Base-by-base conservation (phyloP, 2,113 vertebrate genomes). In the Cyanoramphus novaezelandiae region DNA sequence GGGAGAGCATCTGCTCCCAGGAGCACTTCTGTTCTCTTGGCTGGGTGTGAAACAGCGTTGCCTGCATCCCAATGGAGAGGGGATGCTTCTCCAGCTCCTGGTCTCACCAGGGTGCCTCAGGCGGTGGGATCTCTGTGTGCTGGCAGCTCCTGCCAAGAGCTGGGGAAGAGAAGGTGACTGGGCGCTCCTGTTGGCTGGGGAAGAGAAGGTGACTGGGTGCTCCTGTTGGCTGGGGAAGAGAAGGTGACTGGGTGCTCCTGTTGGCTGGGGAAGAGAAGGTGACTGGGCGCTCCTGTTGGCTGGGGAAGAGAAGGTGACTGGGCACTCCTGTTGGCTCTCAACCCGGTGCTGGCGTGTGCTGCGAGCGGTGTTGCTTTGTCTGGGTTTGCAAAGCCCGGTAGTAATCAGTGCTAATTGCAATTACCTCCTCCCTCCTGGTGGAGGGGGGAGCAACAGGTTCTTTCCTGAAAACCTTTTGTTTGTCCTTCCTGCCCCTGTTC, bases 401-500 rank as follows among this genome's bases (percentile, higher is more conserved):
- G 88, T 87, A 88, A 94, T 96, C 81, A 93, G 83, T 27, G 92
- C 41, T 94, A 85, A 95, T 96, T 94, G 93, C 86, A 88, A 75
- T 81, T 78, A 71, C 78, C 91, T 91, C 80, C 72, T 86, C 82
- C 64, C 82, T 13, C 65, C 47, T 19, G 11, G 50, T n/a, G 4
- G 10, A 92, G 49, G 35, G 72, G 47, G 28, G 29, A 41, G 60
- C 88, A 41, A 27, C 92, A 96, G 92, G 92, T 96, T 93, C 17
- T 94, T 95, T 96, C 96, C 95, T 93, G 92, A 94, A 92, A 63
- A 94, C 88, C 95, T 94, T 97, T 96, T 96, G 93, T 96, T 92
- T 93, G 88, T 92, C 93, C 67, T 96, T 96, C 95, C 95, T 96
- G 87, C 82, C 20, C 25, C 0, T 49, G 75, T 69, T 90, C 75